phyloP scores from a whole-genome alignment of 2,888 invertebrate genomes.

The Stomorhina lunata region DNA sequence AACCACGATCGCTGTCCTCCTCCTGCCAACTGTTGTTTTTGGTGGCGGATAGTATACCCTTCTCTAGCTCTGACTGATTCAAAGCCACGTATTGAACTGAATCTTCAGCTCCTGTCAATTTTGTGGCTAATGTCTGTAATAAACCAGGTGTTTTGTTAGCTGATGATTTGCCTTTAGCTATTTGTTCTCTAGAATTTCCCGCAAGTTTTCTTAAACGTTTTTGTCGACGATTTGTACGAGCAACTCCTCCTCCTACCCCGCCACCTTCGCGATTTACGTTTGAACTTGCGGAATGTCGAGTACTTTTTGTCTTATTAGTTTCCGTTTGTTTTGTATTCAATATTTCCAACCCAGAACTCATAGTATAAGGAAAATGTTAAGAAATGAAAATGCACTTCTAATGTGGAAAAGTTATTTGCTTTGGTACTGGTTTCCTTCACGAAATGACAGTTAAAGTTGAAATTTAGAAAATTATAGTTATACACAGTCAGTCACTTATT shows the following conservation, averaged over 20 bases:
- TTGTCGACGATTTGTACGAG: conserved; percentile 33
- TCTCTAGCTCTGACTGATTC: conserved; percentile 72
- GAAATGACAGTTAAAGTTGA: not conserved
- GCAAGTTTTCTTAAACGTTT: conserved; percentile 37
- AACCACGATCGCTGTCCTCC: conserved; percentile 10
- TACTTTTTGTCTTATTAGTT: conserved; percentile 34
- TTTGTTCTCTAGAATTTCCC: conserved; percentile 1
- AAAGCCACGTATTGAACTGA: conserved; percentile 68
- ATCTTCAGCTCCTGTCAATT: conserved; percentile 22
- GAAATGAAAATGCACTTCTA: conserved; percentile 9
- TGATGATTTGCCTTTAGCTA: conserved; percentile 11
- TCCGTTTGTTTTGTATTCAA: conserved; percentile 54
- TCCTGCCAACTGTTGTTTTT: not conserved
- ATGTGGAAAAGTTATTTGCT: conserved; percentile 19
- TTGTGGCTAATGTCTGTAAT: conserved; percentile 46
- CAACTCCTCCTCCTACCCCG: not conserved
- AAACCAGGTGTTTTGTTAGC: conserved; percentile 46
- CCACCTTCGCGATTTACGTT: not conserved
- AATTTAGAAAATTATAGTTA: not conserved
- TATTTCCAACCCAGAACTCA: conserved; percentile 52
- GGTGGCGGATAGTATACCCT: conserved; percentile 46
- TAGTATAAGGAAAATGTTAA: conserved; percentile 22
- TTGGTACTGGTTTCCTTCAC: not conserved
- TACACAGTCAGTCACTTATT: not conserved
- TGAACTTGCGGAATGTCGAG: conserved; percentile 32